These are phyloP conservation scores for Bradypodion pumilum DNA, from an alignment of 2,797 vertebrate genomes.

Conservation along the genomic window DNA sequence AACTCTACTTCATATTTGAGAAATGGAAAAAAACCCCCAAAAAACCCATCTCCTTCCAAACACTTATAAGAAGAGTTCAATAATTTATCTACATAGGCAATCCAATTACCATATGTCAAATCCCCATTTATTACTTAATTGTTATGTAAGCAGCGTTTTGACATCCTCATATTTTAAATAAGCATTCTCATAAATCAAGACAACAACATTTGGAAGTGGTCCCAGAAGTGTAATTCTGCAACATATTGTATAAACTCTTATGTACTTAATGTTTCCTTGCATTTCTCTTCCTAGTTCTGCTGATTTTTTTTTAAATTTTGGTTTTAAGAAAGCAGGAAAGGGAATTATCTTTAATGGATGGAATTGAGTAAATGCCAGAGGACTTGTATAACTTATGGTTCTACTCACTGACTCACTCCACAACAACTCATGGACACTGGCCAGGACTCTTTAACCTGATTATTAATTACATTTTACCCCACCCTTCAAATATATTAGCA, in stretches of 20 bases:
- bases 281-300: not conserved
- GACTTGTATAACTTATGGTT: not conserved
- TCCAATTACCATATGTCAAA: conserved; percentile 34
- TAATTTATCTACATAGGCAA: conserved; percentile 16
- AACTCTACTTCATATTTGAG: not conserved
- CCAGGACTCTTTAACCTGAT: not conserved
- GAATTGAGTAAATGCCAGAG: not conserved
- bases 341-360: not conserved
- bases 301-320: not conserved
- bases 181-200: conserved; percentile 1
- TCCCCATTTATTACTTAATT: conserved; percentile 42
- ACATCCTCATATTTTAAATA: conserved; percentile 28
- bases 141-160: conserved; percentile 1
- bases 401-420: not conserved
- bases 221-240: conserved; percentile 16
- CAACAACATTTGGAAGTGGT: not conserved
- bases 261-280: not conserved
- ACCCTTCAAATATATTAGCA: not conserved
- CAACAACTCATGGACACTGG: not conserved
- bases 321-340: not conserved
- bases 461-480: not conserved
- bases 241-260: not conserved
- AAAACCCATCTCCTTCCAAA: conserved; percentile 3
- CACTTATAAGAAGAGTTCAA: conserved; percentile 1
- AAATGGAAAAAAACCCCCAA: conserved; percentile 32